Percentiles rank a stretch among this genome's conserved stretches.
phyloP scores from a whole-genome alignment of 2,888 invertebrate species.

The Pherbina coryleti region DNA sequence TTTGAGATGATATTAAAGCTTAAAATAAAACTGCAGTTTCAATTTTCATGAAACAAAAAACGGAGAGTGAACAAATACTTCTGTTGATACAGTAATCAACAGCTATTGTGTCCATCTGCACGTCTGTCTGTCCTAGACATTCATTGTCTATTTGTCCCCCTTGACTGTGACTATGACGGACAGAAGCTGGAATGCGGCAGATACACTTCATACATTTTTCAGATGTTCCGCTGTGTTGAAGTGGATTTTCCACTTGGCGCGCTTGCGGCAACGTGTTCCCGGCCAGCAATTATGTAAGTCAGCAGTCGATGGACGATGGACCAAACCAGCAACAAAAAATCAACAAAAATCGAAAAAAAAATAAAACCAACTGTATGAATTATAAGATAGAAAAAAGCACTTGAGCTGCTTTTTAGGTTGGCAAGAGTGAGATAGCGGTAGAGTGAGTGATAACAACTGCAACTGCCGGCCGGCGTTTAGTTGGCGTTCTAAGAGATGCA shows the following conservation, averaged over 20 bases:
- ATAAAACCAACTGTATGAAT: not conserved
- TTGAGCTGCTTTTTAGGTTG: too few species aligned
- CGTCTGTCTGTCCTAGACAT: not conserved
- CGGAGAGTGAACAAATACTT: not conserved
- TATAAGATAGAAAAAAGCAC: too few species aligned
- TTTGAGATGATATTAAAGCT: not conserved
- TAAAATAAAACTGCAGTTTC: not conserved
- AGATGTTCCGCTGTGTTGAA: constrained; percentile 8
- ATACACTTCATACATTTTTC: constrained; percentile 12
- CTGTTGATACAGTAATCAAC: not conserved
- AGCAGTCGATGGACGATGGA: not conserved
- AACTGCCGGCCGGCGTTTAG: constrained; percentile 21
- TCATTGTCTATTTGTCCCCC: not conserved
- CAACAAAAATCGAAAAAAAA: not conserved
- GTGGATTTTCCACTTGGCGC: constrained; percentile 26
- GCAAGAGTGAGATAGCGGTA: not conserved
- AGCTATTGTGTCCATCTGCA: not conserved
- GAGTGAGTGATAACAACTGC: not conserved
- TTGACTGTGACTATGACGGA: not conserved
- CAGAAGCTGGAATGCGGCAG: not conserved
- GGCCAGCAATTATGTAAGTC: constrained; percentile 27
- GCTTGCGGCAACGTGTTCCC: constrained; percentile 14
- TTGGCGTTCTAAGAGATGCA: constrained; percentile 17
- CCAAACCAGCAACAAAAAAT: not conserved
- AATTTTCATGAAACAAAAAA: not conserved